These are phyloP conservation scores for Apamea epomidion DNA, from an alignment of 2,888 invertebrate species.

Conservation along the genomic window DNA sequence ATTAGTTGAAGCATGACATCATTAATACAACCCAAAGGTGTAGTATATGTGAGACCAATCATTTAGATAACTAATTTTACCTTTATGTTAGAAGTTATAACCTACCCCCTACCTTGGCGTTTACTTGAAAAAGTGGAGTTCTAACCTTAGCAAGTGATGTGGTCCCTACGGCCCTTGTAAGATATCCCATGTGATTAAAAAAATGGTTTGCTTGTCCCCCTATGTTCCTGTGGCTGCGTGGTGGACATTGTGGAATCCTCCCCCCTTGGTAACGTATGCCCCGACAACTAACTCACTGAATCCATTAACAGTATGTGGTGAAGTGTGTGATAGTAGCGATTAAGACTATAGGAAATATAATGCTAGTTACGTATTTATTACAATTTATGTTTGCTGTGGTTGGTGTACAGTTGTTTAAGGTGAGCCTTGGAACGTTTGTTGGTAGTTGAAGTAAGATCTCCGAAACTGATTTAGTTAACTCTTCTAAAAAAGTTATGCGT, in stretches of 20 bases:
- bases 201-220: constrained; percentile 88
- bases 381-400: constrained; percentile 99
- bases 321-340: constrained; percentile 99
- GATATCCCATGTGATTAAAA: constrained; percentile 80
- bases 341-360: constrained; percentile 99
- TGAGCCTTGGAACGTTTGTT: constrained; percentile 85
- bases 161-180: constrained; percentile 67
- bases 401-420: constrained; percentile 99
- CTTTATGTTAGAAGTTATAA: constrained; percentile 76
- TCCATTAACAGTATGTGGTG: constrained; percentile 97
- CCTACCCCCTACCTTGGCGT: constrained; percentile 89
- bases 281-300: constrained; percentile 81
- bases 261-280: constrained; percentile 85
- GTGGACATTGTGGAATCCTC: constrained; percentile 80
- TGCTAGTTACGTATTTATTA: constrained; percentile 99
- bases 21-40: constrained; percentile 87
- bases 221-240: constrained; percentile 87
- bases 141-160: constrained; percentile 73
- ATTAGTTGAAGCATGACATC: constrained; percentile 76
- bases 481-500: not conserved
- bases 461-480: constrained; percentile 19
- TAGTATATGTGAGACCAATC: constrained; percentile 75
- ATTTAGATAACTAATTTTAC: constrained; percentile 78
- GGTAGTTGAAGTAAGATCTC: constrained; percentile 43
- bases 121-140: constrained; percentile 72